Evolutionary conservation across 92 coral and sea anemone species (phyloP), one percentile per base, ranked within the genome.

Genomic region (Micromussa lordhowensis): DNA sequence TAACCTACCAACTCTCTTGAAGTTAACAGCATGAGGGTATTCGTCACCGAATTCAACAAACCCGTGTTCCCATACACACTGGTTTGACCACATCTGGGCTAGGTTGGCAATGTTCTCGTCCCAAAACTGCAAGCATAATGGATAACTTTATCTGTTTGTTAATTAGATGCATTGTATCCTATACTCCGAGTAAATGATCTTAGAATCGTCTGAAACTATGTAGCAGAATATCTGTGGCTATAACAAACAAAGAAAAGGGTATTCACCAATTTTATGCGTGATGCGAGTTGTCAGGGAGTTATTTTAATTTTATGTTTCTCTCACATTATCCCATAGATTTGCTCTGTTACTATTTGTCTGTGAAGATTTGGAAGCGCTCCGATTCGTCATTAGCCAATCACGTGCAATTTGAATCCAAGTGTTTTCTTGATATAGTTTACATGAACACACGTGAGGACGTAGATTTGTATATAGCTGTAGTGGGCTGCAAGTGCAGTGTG

Each of bases 81-180:
- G 86, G 58, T 95, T 84, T 28, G 89, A 63, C 98, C 96, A 95
- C 98, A 93, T 95, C 85, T 95, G 98, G 4, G 98, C 98, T 74
- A 95, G 84, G 79, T 89, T 95, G 24, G 94, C 98, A 8, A 95
- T 89, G 35, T 95, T 87, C 10, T 93, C 96, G 44, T 84, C 91
- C 98, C 97, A 94, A 2, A 92, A 44, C 97, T 94, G 29, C 68
- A 74, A 34, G 13, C 28, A 22, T 32, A 75, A 35, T 36, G 15
- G 26, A 73, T 35, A 5, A 18, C 49, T 5, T 72, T 24, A 40
- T 71, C 14, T 13, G 36, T 35, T 19, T 1, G 22, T 71, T 9
- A 34, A 26, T 3, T 70, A 8, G 1, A 44, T 7, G 10, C 51
- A 44, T 44, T 44, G 51, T 44, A 44, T 13, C 8, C 51, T 44